These are phyloP conservation scores for Albula goreensis DNA, from an alignment of 2,113 vertebrate species.

Conservation along the genomic window DNA sequence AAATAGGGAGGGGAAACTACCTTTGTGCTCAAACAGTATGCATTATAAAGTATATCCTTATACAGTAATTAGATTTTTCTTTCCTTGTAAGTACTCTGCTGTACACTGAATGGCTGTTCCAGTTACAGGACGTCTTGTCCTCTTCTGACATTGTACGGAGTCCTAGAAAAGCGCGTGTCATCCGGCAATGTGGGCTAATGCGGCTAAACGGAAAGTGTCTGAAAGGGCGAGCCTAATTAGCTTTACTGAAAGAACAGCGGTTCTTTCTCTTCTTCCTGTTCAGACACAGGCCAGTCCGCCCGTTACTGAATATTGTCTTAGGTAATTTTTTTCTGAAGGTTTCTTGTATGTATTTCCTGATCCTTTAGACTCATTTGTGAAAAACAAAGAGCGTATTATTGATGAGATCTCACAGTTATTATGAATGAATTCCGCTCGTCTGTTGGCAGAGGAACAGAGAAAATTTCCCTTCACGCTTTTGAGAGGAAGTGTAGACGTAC, in stretches of 20 bases:
- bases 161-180: constrained; percentile 6
- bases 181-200: background rate
- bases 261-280: background rate
- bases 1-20: background rate
- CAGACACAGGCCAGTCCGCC: background rate
- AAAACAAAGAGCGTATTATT: background rate
- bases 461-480: too few species aligned
- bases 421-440: too few species aligned
- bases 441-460: too few species aligned
- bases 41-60: background rate
- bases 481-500: too few species aligned
- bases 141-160: background rate
- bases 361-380: background rate
- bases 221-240: background rate
- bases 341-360: background rate
- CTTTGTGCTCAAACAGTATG: background rate
- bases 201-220: background rate
- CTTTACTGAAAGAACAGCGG: background rate
- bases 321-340: background rate
- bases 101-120: background rate
- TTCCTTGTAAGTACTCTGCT: constrained; percentile 10
- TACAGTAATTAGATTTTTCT: constrained; percentile 17
- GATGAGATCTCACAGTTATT: too few species aligned
- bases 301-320: background rate
- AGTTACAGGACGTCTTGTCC: background rate